phyloP scores from a whole-genome alignment of 2,797 vertebrate species.

The Silurus lanzhouensis region DNA sequence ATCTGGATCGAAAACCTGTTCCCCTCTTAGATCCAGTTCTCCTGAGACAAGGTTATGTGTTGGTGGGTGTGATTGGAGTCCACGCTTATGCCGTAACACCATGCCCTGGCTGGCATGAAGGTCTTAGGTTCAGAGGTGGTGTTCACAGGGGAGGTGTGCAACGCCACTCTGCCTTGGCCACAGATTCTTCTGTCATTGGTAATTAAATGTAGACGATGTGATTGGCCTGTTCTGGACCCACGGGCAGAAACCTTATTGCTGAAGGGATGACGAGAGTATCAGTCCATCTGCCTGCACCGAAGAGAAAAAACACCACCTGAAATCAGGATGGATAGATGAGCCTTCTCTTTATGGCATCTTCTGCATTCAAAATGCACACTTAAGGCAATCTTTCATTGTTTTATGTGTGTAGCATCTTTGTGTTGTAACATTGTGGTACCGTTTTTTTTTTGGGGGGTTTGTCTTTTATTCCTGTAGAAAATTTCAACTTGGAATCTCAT shows the following conservation, averaged over 20 bases:
- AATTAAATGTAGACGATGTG: slow-evolving; percentile 53
- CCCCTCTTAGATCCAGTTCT: slow-evolving; percentile 28
- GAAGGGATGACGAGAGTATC: slow-evolving; percentile 30
- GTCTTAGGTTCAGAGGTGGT: slow-evolving; percentile 51
- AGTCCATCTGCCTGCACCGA: slow-evolving; percentile 48
- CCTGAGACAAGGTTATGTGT: slow-evolving; percentile 28
- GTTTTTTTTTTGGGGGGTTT: too few species aligned
- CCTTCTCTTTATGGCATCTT: neutral
- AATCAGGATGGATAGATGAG: neutral
- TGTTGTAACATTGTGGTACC: neutral
- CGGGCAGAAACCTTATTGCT: slow-evolving; percentile 48
- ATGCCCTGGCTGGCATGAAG: slow-evolving; percentile 38
- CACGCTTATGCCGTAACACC: slow-evolving; percentile 29
- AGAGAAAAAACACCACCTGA: slow-evolving; percentile 35
- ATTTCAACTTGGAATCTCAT: neutral
- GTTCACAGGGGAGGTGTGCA: slow-evolving; percentile 32
- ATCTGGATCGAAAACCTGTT: slow-evolving; percentile 57
- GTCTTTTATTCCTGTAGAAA: too few species aligned
- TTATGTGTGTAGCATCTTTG: neutral
- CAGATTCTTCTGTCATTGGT: slow-evolving; percentile 52
- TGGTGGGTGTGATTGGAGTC: slow-evolving; percentile 36
- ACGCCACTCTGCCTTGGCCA: slow-evolving; percentile 34
- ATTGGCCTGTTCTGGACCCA: slow-evolving; percentile 39
- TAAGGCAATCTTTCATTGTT: neutral
- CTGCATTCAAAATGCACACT: neutral